Base-by-base conservation (phyloP, 2,888 invertebrate genomes). In the Drosophila mulleri region DNA sequence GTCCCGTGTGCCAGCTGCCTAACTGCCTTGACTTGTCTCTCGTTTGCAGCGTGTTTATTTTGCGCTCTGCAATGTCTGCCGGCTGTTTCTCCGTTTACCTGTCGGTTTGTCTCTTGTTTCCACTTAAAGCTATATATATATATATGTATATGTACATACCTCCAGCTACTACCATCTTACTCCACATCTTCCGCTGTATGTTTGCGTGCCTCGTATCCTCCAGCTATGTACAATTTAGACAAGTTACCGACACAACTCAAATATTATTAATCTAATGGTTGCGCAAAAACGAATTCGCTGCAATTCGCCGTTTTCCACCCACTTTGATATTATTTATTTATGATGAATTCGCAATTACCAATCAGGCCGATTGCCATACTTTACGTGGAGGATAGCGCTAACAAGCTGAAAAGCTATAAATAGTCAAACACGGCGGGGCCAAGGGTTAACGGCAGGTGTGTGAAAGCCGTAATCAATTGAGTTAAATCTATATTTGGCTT, bases 221-320 rank as follows among this genome's bases (percentile, higher is more conserved):
- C 56, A 71, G 75, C 75, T 65, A 74, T 80, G 73, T 86, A 58
- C 83, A 78, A 79, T 75, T 83, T 81, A 67, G 67, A 67, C 68
- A 81, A 79, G 72, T 86, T 86, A 83, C 73, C 75, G 75, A 71
- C 72, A 79, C 69, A 80, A 74, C 67, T 74, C 75, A 81, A 88
- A 88, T 83, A 81, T 83, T 84, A 83, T 86, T 86, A 79, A 54
- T 50, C 67, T 83, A 81, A 84, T 83, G 77, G 71, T 37, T 63
- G 68, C 67, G 50, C 63, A 53, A 14, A 54, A 52, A 47, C 8
- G 52, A 53, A 65, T 63, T 64, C 42, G 35, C 47, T 37, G 18
- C 20, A 20, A 16, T 35, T 66, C 44, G 44, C 9, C 39, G 16
- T 11, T 48, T 53, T 23, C 20, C 14, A 37, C 18, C 26, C 29